Conservation (phyloP, 2,797 vertebrate genomes). For the Eutrigla gurnardus region DNA sequence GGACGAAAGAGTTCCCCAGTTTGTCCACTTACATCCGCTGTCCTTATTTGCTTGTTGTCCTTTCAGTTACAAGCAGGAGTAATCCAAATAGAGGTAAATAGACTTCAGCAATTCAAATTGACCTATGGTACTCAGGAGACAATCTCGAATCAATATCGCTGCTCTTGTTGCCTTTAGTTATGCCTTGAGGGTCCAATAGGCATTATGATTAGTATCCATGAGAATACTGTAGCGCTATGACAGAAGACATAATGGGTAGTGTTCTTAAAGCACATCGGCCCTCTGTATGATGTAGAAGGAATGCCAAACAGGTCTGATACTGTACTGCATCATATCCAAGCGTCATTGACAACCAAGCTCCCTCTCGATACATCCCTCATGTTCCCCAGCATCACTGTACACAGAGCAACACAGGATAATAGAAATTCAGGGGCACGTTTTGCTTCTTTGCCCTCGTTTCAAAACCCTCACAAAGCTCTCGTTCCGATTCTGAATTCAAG, state of each 20-base stretch:
- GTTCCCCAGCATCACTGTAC: background rate
- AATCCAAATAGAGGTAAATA: slow-evolving; percentile 49
- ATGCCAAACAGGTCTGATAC: background rate
- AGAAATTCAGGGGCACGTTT: too few species aligned
- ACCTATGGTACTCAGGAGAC: slow-evolving; percentile 58
- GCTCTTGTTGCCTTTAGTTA: slow-evolving; percentile 50
- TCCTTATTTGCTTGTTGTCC: slow-evolving; percentile 15
- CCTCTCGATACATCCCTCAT: background rate
- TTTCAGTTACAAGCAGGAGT: slow-evolving; percentile 27
- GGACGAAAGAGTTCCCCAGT: slow-evolving; percentile 30
- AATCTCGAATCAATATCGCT: slow-evolving; percentile 70
- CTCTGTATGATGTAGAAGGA: slow-evolving; percentile 2
- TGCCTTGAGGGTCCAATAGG: slow-evolving; percentile 56
- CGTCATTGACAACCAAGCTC: background rate
- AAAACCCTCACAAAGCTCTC: background rate
- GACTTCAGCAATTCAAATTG: slow-evolving; percentile 57
- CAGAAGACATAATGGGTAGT: slow-evolving; percentile 38
- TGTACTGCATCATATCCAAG: background rate
- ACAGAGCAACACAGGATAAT: background rate
- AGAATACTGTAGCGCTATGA: slow-evolving; percentile 49
- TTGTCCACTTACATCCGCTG: slow-evolving; percentile 23
- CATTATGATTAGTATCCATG: slow-evolving; percentile 65
- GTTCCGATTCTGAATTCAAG: background rate
- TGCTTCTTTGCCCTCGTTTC: too few species aligned
- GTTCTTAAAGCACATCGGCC: slow-evolving; percentile 12